Percentiles rank a stretch among this genome's conserved stretches.
These are phyloP conservation scores for Dendroctonus valens DNA, from an alignment of 1,140 invertebrate genomes.

Conservation along the genomic window DNA sequence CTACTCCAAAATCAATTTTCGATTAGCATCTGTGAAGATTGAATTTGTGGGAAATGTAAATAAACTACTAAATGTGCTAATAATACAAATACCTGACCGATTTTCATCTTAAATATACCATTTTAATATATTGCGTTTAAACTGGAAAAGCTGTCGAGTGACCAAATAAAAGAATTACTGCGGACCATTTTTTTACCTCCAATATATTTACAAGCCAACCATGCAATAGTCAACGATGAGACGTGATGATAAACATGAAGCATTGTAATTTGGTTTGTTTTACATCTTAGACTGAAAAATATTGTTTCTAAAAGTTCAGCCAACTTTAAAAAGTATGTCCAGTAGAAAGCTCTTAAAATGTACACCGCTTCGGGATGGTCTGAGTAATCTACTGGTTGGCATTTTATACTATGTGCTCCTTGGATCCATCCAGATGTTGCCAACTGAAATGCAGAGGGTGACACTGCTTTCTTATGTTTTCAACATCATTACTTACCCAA, in stretches of 20 bases:
- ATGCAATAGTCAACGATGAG: constrained; percentile 63
- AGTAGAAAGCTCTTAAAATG: constrained; percentile 54
- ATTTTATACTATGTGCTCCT: constrained; percentile 56
- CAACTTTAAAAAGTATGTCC: constrained; percentile 54
- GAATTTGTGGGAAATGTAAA: too few species aligned
- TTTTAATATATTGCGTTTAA: too few species aligned
- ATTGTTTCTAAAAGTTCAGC: constrained; percentile 55
- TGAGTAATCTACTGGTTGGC: constrained; percentile 69
- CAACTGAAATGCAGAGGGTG: constrained; percentile 12
- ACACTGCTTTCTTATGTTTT: neutral
- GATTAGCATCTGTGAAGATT: too few species aligned
- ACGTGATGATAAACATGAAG: constrained; percentile 74
- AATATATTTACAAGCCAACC: constrained; percentile 67
- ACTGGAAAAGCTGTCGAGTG: too few species aligned
- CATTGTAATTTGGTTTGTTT: constrained; percentile 68
- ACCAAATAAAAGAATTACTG: neutral
- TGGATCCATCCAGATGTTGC: constrained; percentile 36
- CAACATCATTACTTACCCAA: constrained; percentile 39
- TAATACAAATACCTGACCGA: too few species aligned
- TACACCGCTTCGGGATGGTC: constrained; percentile 58
- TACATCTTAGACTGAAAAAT: constrained; percentile 72
- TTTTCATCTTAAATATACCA: too few species aligned
- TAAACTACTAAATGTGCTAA: too few species aligned
- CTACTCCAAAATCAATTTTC: too few species aligned
- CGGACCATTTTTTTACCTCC: constrained; percentile 54